Conservation (phyloP, 2,888 invertebrate species). For the Ephialtes manifestator region DNA sequence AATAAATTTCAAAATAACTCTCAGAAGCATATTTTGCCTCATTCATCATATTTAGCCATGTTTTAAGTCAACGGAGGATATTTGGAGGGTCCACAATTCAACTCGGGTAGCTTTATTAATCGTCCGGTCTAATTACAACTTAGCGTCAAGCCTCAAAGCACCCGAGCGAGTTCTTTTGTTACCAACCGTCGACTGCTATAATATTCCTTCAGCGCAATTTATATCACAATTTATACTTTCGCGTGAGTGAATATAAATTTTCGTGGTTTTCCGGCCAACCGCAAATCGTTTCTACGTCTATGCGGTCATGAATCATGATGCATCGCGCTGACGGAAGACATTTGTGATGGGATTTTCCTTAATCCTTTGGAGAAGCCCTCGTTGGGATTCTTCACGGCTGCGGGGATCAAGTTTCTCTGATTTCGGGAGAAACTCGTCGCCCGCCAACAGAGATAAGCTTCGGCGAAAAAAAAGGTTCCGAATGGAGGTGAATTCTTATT, state of each 20-base stretch:
- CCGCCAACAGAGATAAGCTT: not conserved
- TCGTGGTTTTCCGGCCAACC: not conserved
- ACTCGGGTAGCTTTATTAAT: slow-evolving; percentile 1
- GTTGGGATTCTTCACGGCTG: not conserved
- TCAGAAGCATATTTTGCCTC: not conserved
- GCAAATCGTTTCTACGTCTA: slow-evolving; percentile 7
- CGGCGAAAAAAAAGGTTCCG: not conserved
- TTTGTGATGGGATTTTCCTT: slow-evolving; percentile 3
- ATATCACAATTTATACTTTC: not conserved
- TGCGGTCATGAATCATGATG: not conserved
- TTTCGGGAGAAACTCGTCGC: not conserved
- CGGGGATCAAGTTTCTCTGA: slow-evolving; percentile 11
- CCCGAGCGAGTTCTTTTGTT: not conserved
- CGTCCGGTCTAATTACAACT: slow-evolving; percentile 10
- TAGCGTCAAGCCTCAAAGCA: not conserved
- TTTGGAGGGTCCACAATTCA: slow-evolving; percentile 4
- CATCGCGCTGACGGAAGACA: slow-evolving; percentile 6
- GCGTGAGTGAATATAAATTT: not conserved
- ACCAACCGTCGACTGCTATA: not conserved
- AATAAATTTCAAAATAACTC: not conserved
- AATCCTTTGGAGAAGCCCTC: not conserved
- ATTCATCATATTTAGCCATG: not conserved
- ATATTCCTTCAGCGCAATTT: slow-evolving; percentile 4
- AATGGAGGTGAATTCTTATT: not conserved
- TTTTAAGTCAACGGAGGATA: not conserved